Evolutionary conservation across 2,797 vertebrate genomes (phyloP), one percentile per base, ranked within the genome.

Genomic region (Gymnocypris eckloni): DNA sequence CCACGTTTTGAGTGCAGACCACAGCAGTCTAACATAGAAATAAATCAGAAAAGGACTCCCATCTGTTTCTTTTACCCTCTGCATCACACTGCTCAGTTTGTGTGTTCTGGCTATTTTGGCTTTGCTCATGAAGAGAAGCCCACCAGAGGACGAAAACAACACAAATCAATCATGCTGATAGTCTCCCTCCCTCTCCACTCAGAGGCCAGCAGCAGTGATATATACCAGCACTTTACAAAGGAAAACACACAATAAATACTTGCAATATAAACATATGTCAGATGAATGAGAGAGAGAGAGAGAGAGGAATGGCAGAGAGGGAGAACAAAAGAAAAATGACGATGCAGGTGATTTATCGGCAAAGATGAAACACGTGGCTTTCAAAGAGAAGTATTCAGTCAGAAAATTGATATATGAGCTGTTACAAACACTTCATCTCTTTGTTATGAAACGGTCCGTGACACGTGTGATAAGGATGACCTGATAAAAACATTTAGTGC

Each of bases 321-420:
- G 81, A 16, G 43, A 84, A 81, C 78, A 66, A 84, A 45, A 33
- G 69, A 77, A 70, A 87, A 73, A 86, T 84, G 78, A 81, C 22
- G 56, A 75, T 22, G 73, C 25, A n/a, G 88, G 80, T 76, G 91
- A 90, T 90, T 87, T 91, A 91, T 89, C 85, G 88, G 90, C 90
- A 70, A 43, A 75, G 50, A 85, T 86, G 52, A 83, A 88, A 85
- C 78, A 16, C 66, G 25, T 41, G 15, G 61, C 79, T 54, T 84
- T 89, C 59, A 82, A 83, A 82, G 61, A 71, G 15, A 70, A 25
- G 43, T 82, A 37, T 37, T 81, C 33, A 7, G 28, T 71, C 56
- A 22, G 48, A 78, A 75, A 69, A 80, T 16, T 28, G 79, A 43
- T 71, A 75, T 66, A 66, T 7, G 43, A 79, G 79, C 82, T 59